These are phyloP conservation scores for Pemphigus obesinymphae DNA, from an alignment of 1,140 invertebrate genomes.

Conservation along the genomic window DNA sequence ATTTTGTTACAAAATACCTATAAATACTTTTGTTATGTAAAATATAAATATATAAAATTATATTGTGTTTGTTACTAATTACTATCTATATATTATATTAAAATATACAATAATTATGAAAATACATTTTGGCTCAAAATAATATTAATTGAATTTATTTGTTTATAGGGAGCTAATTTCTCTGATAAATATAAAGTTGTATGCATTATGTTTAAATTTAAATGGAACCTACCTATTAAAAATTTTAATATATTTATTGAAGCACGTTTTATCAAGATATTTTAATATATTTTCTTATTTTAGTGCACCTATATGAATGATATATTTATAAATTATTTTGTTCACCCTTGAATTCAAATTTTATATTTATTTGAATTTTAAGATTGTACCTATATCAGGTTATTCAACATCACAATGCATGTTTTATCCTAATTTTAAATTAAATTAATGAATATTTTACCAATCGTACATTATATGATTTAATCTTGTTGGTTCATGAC, in stretches of 20 bases:
- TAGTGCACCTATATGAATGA: neutral
- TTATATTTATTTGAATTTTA: no score
- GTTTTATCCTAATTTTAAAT: no score
- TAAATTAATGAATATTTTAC: no score
- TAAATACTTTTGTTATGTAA: neutral
- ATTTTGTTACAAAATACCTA: neutral
- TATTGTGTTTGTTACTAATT: neutral
- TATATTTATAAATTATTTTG: neutral
- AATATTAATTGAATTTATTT: neutral
- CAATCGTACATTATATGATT: no score
- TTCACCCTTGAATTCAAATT: no score
- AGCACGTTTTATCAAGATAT: neutral
- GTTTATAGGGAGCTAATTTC: conserved; percentile 46
- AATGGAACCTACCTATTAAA: neutral
- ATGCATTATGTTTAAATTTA: neutral
- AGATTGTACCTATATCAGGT: no score
- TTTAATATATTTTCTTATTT: neutral
- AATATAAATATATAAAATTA: no score
- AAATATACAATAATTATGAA: neutral
- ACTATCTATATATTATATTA: neutral
- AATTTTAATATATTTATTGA: neutral
- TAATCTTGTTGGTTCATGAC: no score
- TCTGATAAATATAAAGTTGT: neutral
- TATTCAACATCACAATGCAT: no score
- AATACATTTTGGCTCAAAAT: conserved; percentile 1